Conservation (phyloP, 2,113 vertebrate species). For the Limanda limanda region DNA sequence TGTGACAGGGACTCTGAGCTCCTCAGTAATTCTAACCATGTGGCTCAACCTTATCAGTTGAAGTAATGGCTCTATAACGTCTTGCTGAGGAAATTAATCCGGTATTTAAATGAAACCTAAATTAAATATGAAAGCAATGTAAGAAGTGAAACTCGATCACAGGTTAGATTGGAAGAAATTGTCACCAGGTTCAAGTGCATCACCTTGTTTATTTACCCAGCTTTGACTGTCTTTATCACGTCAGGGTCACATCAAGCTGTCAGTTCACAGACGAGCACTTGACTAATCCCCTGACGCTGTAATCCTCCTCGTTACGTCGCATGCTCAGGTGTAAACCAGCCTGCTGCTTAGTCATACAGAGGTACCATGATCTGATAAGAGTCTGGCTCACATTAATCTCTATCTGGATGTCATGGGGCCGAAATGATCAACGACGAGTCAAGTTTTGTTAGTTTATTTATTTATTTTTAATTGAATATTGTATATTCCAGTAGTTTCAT, state of each 20-base stretch:
- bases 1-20: too few species aligned
- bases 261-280: conserved; percentile 6
- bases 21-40: too few species aligned
- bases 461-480: too few species aligned
- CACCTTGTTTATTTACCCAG: not conserved
- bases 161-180: not conserved
- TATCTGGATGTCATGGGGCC: not conserved
- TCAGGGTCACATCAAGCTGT: not conserved
- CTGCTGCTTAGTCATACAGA: conserved; percentile 63
- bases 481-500: not conserved
- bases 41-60: too few species aligned
- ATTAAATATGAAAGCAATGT: not conserved
- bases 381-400: conserved; percentile 43
- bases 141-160: not conserved
- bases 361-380: conserved; percentile 37
- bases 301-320: conserved; percentile 60
- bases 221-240: not conserved
- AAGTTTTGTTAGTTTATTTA: not conserved
- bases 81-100: too few species aligned
- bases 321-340: conserved; percentile 42
- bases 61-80: too few species aligned
- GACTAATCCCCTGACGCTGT: conserved; percentile 61
- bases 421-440: conserved; percentile 1
- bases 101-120: too few species aligned
- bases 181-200: too few species aligned